Conservation (phyloP, 1,140 invertebrate genomes). For the Chironomus striatipennis region DNA sequence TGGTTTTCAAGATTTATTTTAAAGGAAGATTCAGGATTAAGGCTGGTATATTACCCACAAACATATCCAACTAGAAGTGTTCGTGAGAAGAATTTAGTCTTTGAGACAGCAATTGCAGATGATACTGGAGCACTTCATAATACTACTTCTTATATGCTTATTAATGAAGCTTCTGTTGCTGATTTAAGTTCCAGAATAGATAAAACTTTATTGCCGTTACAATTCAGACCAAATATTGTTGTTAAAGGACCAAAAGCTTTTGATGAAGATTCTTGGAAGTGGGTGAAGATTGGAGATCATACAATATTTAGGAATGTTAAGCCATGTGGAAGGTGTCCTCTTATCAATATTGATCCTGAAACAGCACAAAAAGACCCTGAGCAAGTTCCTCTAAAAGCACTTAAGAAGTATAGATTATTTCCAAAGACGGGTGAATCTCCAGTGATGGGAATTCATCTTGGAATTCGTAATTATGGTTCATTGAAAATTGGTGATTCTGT, state of each 20-base stretch:
- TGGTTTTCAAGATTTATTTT: conserved; percentile 48
- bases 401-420: conserved; percentile 34
- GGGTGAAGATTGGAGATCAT: conserved; percentile 55
- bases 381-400: conserved; percentile 47
- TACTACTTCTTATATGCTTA: conserved; percentile 48
- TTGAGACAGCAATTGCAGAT: conserved; percentile 4
- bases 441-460: conserved; percentile 24
- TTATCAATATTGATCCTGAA: conserved; percentile 50
- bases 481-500: conserved; percentile 22
- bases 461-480: background rate
- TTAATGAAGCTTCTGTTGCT: conserved; percentile 52
- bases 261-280: conserved; percentile 61
- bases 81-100: conserved; percentile 11
- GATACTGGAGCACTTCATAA: conserved; percentile 47
- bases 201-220: conserved; percentile 44
- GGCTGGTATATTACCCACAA: conserved; percentile 45
- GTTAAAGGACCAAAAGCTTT: conserved; percentile 51
- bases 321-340: conserved; percentile 54
- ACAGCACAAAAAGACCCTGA: conserved; percentile 44
- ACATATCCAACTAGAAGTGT: conserved; percentile 33
- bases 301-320: conserved; percentile 51
- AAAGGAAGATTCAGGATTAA: conserved; percentile 43
- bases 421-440: conserved; percentile 24
- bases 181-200: conserved; percentile 51
- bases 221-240: conserved; percentile 61